phyloP scores from a whole-genome alignment of 2,113 vertebrate genomes.

The Pluvianellus socialis region DNA sequence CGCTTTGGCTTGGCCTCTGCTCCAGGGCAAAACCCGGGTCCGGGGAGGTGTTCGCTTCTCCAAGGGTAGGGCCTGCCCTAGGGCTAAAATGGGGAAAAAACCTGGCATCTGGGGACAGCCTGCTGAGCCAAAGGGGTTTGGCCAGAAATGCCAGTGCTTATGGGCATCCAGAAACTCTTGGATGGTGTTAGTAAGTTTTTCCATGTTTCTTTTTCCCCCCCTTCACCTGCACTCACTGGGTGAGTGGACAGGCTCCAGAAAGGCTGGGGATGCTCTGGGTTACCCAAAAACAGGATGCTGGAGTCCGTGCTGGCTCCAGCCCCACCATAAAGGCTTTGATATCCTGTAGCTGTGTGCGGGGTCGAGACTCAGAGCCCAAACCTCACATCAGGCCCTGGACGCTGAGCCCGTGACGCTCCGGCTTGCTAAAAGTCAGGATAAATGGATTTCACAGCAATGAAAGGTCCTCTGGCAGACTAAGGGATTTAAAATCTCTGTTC shows the following conservation, averaged over 20 bases:
- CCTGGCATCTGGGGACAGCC: background rate
- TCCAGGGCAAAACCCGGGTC: background rate
- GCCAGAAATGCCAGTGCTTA: fast-evolving
- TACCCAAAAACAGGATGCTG: background rate
- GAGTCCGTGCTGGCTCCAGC: background rate
- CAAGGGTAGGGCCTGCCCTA: background rate
- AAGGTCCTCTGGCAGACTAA: background rate
- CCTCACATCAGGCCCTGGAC: background rate
- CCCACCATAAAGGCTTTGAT: background rate
- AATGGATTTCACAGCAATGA: background rate
- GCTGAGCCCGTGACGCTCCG: background rate
- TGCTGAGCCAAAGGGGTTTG: background rate
- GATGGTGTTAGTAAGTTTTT: background rate
- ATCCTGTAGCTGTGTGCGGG: background rate
- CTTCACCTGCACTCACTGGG: background rate
- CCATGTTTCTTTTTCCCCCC: background rate
- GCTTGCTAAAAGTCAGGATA: background rate
- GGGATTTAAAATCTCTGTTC: background rate
- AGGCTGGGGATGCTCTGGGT: background rate
- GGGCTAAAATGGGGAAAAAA: background rate
- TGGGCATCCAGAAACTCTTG: background rate
- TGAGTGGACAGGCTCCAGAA: background rate
- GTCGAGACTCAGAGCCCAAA: background rate
- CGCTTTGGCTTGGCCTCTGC: background rate
- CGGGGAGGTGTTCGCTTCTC: background rate